These are phyloP conservation scores for Nomada fucata DNA, from an alignment of 2,888 invertebrate genomes.

Conservation along the genomic window DNA sequence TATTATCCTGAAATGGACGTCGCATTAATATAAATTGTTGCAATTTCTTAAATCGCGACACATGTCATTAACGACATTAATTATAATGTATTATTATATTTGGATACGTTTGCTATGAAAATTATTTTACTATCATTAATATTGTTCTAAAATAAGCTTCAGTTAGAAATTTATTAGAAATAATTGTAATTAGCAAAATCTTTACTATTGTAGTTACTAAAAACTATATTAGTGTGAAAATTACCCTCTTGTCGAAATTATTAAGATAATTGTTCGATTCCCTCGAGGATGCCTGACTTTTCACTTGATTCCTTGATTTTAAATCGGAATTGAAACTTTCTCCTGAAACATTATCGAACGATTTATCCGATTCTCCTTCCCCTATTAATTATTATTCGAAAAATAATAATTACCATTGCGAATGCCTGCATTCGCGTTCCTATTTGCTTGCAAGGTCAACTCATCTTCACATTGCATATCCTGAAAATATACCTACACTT, in stretches of 20 bases:
- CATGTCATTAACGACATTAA: too few relatives aligned
- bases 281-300: constrained; percentile 13
- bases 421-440: constrained; percentile 10
- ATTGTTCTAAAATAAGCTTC: too few relatives aligned
- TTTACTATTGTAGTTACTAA: too few relatives aligned
- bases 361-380: background rate
- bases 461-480: constrained; percentile 38
- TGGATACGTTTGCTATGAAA: too few relatives aligned
- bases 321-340: constrained; percentile 33
- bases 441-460: constrained; percentile 17
- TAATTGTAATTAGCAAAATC: too few relatives aligned
- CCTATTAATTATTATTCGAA: background rate
- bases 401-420: constrained; percentile 37
- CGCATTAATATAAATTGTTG: background rate
- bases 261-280: constrained; percentile 45
- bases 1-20: constrained; percentile 51
- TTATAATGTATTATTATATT: too few relatives aligned
- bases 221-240: background rate
- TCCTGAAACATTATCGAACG: constrained; percentile 22
- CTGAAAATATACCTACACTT: constrained; percentile 6
- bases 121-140: too few relatives aligned
- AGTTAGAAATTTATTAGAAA: too few relatives aligned
- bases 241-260: constrained; percentile 46
- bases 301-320: constrained; percentile 49
- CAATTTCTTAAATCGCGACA: background rate